A percentile compares a stretch with the other conserved stretches of the same genome.
Conservation (phyloP, 2,113 vertebrate genomes). For the Mirza zaza region DNA sequence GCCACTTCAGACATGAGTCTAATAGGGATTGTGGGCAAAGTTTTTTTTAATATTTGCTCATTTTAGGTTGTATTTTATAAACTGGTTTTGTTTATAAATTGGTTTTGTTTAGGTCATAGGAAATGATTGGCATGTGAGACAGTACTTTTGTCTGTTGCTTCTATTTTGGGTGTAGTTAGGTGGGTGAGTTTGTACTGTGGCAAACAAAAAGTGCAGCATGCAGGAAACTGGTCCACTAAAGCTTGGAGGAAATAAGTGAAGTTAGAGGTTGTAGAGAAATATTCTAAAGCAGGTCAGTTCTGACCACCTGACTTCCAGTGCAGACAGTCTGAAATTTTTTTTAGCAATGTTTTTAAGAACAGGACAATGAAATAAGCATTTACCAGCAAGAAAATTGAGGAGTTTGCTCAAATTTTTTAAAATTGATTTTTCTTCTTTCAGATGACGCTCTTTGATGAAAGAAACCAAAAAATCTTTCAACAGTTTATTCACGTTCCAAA, state of each 20-base stretch:
- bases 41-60: not conserved
- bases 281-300: not conserved
- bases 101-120: not conserved
- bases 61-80: not conserved
- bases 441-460: not conserved
- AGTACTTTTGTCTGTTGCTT: not conserved
- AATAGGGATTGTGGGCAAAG: not conserved
- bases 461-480: not conserved
- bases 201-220: not conserved
- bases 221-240: not conserved
- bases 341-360: conserved; percentile 1
- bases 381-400: not conserved
- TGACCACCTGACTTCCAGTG: not conserved
- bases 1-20: not conserved
- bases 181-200: not conserved
- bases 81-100: not conserved
- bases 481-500: not conserved
- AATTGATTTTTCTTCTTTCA: not conserved
- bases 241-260: not conserved
- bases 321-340: not conserved
- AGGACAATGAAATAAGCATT: not conserved
- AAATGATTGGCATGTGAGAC: not conserved
- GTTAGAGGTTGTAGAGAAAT: not conserved
- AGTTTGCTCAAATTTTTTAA: conserved; percentile 4
- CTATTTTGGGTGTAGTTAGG: not conserved